Conservation (phyloP, 2,113 vertebrate genomes). For the Sporophila hypoxantha region DNA sequence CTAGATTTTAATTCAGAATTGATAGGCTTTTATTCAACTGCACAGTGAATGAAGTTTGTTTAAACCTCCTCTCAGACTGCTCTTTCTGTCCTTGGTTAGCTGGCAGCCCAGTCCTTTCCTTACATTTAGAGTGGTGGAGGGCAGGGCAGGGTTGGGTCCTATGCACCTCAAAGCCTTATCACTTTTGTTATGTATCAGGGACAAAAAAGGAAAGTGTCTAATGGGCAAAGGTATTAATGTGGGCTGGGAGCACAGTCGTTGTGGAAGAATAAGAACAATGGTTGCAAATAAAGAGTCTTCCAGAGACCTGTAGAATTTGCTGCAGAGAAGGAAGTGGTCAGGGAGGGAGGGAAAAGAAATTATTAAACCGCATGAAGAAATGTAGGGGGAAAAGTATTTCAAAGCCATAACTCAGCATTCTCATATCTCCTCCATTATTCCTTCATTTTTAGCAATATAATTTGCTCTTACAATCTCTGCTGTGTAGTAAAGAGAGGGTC, state of each 20-base stretch:
- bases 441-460: not conserved
- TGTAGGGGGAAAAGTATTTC: not conserved
- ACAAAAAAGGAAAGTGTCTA: not conserved
- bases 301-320: not conserved
- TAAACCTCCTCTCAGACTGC: not conserved
- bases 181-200: not conserved
- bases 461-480: not conserved
- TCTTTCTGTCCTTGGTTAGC: not conserved
- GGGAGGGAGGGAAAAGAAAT: not conserved
- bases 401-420: not conserved
- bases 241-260: not conserved
- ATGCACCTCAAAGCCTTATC: not conserved
- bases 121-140: not conserved
- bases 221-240: not conserved
- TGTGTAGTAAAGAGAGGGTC: not conserved
- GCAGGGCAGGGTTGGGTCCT: not conserved
- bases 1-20: not conserved
- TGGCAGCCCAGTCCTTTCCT: not conserved
- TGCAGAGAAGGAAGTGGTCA: not conserved
- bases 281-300: not conserved
- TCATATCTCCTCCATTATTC: not conserved
- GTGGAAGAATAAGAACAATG: not conserved
- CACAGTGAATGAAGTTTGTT: not conserved
- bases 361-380: not conserved
- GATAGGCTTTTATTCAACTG: not conserved